A percentile compares a stretch with the other conserved stretches of the same genome.
phyloP scores from a whole-genome alignment of 2,888 invertebrate genomes.

The Strigamia crassipes region DNA sequence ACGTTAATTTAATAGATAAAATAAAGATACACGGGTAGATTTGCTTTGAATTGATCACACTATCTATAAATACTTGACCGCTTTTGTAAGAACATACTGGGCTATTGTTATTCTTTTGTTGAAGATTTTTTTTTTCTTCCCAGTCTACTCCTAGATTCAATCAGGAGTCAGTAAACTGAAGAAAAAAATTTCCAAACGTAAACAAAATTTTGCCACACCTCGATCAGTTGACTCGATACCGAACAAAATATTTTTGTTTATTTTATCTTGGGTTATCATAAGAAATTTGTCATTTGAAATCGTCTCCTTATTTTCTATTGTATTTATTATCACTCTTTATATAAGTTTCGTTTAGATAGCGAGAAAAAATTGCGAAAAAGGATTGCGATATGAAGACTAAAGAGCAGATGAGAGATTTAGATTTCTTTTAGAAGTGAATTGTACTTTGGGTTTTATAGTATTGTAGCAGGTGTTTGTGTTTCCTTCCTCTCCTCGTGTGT shows the following conservation, averaged over 20 bases:
- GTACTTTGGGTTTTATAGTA: not conserved
- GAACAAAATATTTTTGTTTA: not conserved
- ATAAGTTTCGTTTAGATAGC: not conserved
- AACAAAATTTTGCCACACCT: too few species aligned
- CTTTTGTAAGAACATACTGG: not conserved
- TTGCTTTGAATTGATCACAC: too few species aligned
- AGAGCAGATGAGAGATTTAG: too few species aligned
- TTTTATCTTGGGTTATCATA: conserved; percentile 14
- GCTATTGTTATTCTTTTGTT: not conserved
- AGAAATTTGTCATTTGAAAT: conserved; percentile 10
- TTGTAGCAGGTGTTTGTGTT: conserved; percentile 41
- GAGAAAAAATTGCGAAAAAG: not conserved
- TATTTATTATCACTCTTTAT: not conserved
- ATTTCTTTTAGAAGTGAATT: not conserved
- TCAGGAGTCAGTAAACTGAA: not conserved
- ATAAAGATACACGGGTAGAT: too few species aligned
- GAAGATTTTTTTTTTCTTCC: not conserved
- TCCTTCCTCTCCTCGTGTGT: not conserved
- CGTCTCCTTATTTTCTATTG: not conserved
- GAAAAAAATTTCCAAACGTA: too few species aligned
- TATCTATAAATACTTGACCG: too few species aligned
- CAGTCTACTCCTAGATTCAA: not conserved
- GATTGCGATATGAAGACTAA: conserved; percentile 12
- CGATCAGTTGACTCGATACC: too few species aligned
- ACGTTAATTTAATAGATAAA: too few species aligned